These are phyloP conservation scores for Andrena fulva DNA, from an alignment of 2,888 invertebrate genomes.

Conservation along the genomic window DNA sequence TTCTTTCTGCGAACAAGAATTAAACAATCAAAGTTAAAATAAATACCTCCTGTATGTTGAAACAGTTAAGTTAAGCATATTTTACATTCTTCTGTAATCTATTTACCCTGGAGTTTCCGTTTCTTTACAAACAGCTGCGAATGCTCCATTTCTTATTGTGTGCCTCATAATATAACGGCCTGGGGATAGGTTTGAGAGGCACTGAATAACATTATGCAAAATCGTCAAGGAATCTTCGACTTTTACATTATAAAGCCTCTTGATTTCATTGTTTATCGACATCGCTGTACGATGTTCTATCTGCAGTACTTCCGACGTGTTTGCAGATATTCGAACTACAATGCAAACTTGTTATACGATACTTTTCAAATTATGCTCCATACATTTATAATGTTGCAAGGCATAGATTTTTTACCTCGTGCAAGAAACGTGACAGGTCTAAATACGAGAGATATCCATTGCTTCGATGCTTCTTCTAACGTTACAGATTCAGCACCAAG, in stretches of 20 bases:
- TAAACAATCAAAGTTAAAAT: conserved; percentile 8
- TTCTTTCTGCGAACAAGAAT: conserved; percentile 69
- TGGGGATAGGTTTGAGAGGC: conserved; percentile 65
- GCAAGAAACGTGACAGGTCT: conserved; percentile 71
- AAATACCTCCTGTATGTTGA: neutral
- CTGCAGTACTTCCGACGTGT: conserved; percentile 72
- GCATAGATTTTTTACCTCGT: conserved; percentile 65
- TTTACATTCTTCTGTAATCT: neutral
- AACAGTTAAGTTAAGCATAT: neutral
- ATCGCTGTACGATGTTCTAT: conserved; percentile 70
- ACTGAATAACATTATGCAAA: conserved; percentile 74
- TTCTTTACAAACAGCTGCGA: conserved; percentile 72
- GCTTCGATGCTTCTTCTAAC: conserved; percentile 74
- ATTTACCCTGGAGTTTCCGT: conserved; percentile 50
- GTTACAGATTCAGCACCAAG: conserved; percentile 77
- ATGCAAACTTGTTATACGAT: neutral
- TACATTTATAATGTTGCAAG: neutral
- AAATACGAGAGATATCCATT: conserved; percentile 75
- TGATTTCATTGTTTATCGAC: conserved; percentile 75
- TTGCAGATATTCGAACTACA: conserved; percentile 71
- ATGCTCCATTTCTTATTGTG: conserved; percentile 71
- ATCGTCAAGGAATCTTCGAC: conserved; percentile 70
- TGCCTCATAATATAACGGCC: conserved; percentile 75
- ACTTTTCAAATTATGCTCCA: neutral
- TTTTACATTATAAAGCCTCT: conserved; percentile 72